These are phyloP conservation scores for Campoplex capitator DNA, from an alignment of 2,888 invertebrate genomes.

Conservation along the genomic window DNA sequence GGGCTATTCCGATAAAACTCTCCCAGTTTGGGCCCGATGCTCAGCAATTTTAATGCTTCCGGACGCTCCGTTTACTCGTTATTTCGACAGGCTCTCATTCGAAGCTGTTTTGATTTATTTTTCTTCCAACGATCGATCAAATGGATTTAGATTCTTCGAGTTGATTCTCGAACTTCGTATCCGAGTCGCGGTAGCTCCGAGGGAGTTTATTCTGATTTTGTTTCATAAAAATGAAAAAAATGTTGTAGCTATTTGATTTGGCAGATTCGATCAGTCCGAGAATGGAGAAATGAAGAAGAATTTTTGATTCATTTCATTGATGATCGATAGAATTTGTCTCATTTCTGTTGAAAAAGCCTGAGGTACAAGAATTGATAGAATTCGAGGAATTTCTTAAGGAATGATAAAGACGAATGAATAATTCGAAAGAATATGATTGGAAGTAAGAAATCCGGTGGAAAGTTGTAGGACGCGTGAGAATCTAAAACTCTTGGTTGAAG, in stretches of 20 bases:
- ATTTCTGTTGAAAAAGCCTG: background rate
- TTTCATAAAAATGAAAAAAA: no score
- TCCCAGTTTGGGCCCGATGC: background rate
- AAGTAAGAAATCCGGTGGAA: background rate
- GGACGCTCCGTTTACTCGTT: background rate
- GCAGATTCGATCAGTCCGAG: no score
- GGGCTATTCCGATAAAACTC: conserved; percentile 2
- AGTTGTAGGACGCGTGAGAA: background rate
- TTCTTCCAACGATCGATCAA: no score
- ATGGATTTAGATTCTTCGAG: no score
- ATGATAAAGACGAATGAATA: background rate
- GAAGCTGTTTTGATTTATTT: no score
- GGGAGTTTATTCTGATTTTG: no score
- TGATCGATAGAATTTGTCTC: background rate
- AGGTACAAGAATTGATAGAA: background rate
- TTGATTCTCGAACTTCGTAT: no score
- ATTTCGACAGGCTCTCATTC: no score
- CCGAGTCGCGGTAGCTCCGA: no score
- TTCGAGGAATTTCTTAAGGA: background rate
- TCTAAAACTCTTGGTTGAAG: background rate
- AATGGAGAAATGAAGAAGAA: no score
- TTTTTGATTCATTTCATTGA: background rate
- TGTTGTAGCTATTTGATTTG: no score
- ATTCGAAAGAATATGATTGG: background rate
- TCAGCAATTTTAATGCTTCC: background rate